Conservation (phyloP, 2,888 invertebrate species). For the Philonicus albiceps region DNA sequence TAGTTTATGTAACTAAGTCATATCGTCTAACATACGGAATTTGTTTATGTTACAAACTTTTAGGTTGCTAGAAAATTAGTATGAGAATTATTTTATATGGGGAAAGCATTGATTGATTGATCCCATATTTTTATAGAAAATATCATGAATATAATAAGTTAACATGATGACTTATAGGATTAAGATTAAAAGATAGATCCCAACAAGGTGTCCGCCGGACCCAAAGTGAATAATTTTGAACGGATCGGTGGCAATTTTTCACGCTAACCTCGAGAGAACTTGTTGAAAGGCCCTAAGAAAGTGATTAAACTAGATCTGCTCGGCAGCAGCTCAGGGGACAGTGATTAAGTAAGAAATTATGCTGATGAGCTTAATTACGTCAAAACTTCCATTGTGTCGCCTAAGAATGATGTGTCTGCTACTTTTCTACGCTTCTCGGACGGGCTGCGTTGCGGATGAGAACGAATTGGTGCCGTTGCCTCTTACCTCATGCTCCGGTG, state of each 20-base stretch:
- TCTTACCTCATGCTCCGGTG: constrained; percentile 36
- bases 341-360: constrained; percentile 44
- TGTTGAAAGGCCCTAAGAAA: constrained; percentile 25
- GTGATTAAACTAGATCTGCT: constrained; percentile 20
- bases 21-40: too few species aligned
- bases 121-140: background rate
- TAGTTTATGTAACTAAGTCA: too few species aligned
- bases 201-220: background rate
- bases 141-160: background rate
- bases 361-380: constrained; percentile 45
- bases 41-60: too few species aligned
- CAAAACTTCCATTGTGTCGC: constrained; percentile 39
- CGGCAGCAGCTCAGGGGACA: background rate
- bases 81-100: too few species aligned
- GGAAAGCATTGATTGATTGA: background rate
- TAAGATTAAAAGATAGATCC: background rate
- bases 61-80: too few species aligned
- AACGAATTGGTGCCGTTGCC: background rate
- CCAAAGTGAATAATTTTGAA: background rate
- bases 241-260: background rate
- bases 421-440: constrained; percentile 41
- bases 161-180: background rate
- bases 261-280: background rate
- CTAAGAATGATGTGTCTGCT: constrained; percentile 39
- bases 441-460: background rate